Conservation (phyloP, 1,140 invertebrate genomes). For the Drosophila pallidifrons region DNA sequence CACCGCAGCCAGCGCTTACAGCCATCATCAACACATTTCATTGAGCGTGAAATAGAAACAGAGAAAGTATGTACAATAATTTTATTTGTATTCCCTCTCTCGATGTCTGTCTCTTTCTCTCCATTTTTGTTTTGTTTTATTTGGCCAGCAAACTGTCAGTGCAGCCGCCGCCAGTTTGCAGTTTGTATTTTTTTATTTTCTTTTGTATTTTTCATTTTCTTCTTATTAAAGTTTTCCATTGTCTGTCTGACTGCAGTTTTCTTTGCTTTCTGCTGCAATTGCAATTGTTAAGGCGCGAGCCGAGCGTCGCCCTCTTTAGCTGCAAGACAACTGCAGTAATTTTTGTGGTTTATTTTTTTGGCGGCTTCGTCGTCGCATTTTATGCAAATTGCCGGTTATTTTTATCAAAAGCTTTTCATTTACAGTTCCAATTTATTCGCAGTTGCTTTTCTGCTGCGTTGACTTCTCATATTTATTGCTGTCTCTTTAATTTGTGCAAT, state of each 20-base stretch:
- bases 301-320: conserved; percentile 42
- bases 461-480: conserved; percentile 73
- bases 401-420: conserved; percentile 76
- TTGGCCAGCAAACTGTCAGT: conserved; percentile 48
- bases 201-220: conserved; percentile 22
- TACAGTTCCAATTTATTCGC: conserved; percentile 73
- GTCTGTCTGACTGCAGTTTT: conserved; percentile 70
- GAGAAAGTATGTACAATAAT: conserved; percentile 83
- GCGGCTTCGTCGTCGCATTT: conserved; percentile 49
- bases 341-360: conserved; percentile 69
- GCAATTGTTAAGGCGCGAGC: conserved; percentile 42
- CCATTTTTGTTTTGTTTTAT: conserved; percentile 51
- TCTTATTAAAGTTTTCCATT: conserved; percentile 76
- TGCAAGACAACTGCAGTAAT: conserved; percentile 42
- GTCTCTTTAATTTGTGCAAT: conserved; percentile 53
- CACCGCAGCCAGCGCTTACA: conserved; percentile 35
- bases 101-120: conserved; percentile 26
- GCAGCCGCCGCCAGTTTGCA: conserved; percentile 49
- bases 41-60: conserved; percentile 85
- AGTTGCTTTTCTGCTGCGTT: conserved; percentile 54
- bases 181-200: conserved; percentile 4
- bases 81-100: conserved; percentile 49
- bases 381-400: conserved; percentile 76
- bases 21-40: conserved; percentile 83
- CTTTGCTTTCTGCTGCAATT: conserved; percentile 57